Evolutionary conservation across 1,140 invertebrate genomes (phyloP).

Genomic region (Aphaenogaster rudis): DNA sequence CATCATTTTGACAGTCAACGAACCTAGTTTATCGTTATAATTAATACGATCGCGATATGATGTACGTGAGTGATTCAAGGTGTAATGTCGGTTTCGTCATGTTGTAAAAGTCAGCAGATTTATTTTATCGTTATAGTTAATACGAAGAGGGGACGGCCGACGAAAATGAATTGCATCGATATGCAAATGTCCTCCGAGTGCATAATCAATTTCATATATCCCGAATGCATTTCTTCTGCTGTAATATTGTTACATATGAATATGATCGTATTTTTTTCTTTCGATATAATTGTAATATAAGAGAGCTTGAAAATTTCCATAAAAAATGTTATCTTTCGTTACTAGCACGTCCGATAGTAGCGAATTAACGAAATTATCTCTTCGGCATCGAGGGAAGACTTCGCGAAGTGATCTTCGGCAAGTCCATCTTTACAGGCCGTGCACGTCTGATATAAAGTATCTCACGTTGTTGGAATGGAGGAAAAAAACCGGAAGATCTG

Average conservation of each 20-base stretch:
- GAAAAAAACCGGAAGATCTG: constrained; percentile 62
- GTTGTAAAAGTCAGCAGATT: constrained; percentile 51
- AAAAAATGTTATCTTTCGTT: background rate
- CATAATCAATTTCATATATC: constrained; percentile 40
- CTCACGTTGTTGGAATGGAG: constrained; percentile 41
- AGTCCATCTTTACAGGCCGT: constrained; percentile 47
- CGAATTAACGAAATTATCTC: constrained; percentile 33
- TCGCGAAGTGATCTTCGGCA: constrained; percentile 35
- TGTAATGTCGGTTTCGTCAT: constrained; percentile 38
- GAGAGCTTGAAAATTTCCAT: background rate
- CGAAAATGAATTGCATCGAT: constrained; percentile 58
- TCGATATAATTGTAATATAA: background rate
- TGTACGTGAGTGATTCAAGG: background rate
- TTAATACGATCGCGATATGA: constrained; percentile 34
- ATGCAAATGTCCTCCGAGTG: constrained; percentile 41
- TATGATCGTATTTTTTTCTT: background rate
- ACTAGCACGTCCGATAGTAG: background rate
- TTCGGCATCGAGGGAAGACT: background rate
- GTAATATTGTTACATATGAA: background rate
- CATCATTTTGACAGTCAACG: constrained; percentile 26
- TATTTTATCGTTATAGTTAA: constrained; percentile 49
- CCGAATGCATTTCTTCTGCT: constrained; percentile 2
- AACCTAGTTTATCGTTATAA: constrained; percentile 43
- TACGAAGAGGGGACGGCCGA: constrained; percentile 7
- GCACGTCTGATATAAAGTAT: constrained; percentile 62